Evolutionary conservation across 2,888 invertebrate species (phyloP).

Genomic region (Cheilosia scutellata): DNA sequence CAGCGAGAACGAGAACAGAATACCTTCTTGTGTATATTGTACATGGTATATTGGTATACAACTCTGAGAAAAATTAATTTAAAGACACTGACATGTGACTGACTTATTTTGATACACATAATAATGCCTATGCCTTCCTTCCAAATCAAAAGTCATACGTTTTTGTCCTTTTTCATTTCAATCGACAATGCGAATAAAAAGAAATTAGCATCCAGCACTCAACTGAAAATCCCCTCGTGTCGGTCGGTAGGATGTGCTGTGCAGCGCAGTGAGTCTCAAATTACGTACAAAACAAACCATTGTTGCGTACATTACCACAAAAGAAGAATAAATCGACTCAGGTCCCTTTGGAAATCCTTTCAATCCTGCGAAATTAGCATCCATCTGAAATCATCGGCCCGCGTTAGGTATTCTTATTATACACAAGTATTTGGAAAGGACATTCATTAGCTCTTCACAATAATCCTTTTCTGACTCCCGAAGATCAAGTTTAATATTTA

Average conservation of each 20-base stretch:
- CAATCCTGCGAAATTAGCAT: constrained; percentile 34
- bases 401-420: not conserved
- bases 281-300: constrained; percentile 23
- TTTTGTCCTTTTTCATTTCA: not conserved
- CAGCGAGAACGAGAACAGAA: too few relatives aligned
- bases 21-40: too few relatives aligned
- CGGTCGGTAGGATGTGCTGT: not conserved
- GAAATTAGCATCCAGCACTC: constrained; percentile 3
- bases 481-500: constrained; percentile 70
- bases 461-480: constrained; percentile 16
- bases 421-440: constrained; percentile 9
- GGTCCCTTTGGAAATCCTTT: not conserved
- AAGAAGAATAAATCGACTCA: not conserved
- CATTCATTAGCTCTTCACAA: constrained; percentile 15
- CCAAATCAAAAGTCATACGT: not conserved
- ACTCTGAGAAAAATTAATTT: too few relatives aligned
- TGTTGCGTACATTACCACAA: constrained; percentile 19
- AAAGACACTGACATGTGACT: too few relatives aligned
- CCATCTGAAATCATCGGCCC: constrained; percentile 24
- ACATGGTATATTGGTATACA: too few relatives aligned
- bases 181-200: not conserved
- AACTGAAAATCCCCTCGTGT: not conserved
- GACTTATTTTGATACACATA: too few relatives aligned
- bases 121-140: too few relatives aligned
- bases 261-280: not conserved